Evolutionary conservation across 2,113 vertebrate species (phyloP).

Genomic region (Petroica traversi): DNA sequence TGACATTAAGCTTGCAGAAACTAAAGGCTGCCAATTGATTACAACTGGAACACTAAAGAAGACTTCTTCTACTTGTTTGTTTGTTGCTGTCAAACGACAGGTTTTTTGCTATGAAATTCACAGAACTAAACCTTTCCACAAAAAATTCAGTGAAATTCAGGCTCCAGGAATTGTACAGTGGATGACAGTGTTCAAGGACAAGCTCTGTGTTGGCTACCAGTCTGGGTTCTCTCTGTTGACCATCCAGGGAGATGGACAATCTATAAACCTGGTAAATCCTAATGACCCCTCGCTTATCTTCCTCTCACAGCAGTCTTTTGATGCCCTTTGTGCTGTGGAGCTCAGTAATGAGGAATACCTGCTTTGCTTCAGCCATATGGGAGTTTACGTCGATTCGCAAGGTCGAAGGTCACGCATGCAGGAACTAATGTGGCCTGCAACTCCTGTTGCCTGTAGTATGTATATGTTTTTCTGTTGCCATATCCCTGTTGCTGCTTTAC

Average conservation of each 20-base stretch:
- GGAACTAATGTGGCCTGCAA: conserved; percentile 98
- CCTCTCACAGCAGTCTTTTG: conserved; percentile 89
- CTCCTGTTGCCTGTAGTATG: conserved; percentile 94
- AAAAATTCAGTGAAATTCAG: conserved; percentile 86
- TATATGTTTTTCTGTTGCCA: conserved; percentile 81
- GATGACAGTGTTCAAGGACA: conserved; percentile 88
- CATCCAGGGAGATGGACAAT: conserved; percentile 91
- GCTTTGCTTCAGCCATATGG: conserved; percentile 97
- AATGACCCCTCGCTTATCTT: conserved; percentile 90
- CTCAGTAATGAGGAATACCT: conserved; percentile 85
- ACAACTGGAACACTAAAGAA: conserved; percentile 79
- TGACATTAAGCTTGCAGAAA: conserved; percentile 90
- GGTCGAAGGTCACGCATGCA: conserved; percentile 89
- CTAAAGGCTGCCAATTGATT: conserved; percentile 93
- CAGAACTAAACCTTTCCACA: conserved; percentile 84
- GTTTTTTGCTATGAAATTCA: conserved; percentile 91
- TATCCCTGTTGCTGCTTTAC: conserved; percentile 65
- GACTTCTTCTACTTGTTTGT: conserved; percentile 81
- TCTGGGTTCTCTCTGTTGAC: conserved; percentile 93
- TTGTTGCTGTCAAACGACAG: conserved; percentile 90
- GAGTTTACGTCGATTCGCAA: conserved; percentile 92
- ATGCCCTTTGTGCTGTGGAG: conserved; percentile 92
- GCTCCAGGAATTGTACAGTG: conserved; percentile 90
- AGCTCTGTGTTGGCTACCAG: conserved; percentile 92
- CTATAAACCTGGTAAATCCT: conserved; percentile 90